phyloP scores from a whole-genome alignment of 2,113 vertebrate genomes.

The Alligator sinensis region DNA sequence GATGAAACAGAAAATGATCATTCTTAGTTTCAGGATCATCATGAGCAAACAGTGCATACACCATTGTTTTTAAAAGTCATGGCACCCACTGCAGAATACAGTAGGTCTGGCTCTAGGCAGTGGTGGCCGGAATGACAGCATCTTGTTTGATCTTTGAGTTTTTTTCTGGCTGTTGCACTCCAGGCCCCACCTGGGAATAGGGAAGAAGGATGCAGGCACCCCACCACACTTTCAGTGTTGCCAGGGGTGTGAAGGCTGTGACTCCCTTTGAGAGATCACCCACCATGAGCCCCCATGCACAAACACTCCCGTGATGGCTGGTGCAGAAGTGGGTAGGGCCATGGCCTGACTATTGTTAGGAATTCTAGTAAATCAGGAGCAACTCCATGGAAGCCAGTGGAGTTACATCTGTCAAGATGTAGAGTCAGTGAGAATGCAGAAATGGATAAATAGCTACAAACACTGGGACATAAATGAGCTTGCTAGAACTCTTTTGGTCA shows the following conservation, averaged over 20 bases:
- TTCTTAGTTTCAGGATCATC: background rate
- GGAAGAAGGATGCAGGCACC: background rate
- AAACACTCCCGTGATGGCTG: background rate
- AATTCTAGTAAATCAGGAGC: background rate
- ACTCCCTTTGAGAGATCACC: background rate
- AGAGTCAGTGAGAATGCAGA: background rate
- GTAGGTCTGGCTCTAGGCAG: background rate
- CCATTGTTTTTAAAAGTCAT: background rate
- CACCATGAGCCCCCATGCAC: background rate
- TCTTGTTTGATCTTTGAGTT: background rate
- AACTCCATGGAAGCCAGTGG: background rate
- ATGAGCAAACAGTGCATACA: background rate
- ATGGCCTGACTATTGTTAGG: background rate
- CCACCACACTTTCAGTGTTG: background rate
- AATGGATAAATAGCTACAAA: background rate
- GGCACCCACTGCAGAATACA: background rate
- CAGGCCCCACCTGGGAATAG: background rate
- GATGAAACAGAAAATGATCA: background rate
- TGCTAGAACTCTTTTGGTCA: background rate
- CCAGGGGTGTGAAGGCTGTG: background rate
- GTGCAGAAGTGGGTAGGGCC: background rate
- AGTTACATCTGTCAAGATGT: background rate
- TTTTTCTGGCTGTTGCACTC: background rate
- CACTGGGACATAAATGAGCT: too few relatives aligned
- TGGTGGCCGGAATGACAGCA: background rate